These are phyloP conservation scores for Sarcophaga bullata DNA, from an alignment of 1,140 invertebrate genomes.

Conservation along the genomic window DNA sequence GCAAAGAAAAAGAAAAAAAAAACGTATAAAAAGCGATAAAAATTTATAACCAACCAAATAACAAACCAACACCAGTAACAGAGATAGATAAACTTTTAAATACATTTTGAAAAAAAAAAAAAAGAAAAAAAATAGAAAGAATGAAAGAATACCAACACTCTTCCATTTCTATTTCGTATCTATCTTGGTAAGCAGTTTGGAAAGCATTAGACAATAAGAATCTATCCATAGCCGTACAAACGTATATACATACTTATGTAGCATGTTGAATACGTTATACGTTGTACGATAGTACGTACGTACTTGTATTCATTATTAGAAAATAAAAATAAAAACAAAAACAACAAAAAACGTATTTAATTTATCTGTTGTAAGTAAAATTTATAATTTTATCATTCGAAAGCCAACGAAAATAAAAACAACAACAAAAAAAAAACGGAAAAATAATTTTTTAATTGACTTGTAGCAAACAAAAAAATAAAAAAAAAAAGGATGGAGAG, in stretches of 20 bases:
- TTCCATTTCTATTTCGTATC: background rate
- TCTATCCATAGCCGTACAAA: background rate
- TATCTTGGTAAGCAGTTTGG: background rate
- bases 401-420: too few relatives aligned
- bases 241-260: background rate
- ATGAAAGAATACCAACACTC: too few relatives aligned
- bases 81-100: slow-evolving; percentile 3
- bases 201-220: slow-evolving; percentile 20
- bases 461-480: too few relatives aligned
- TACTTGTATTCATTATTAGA: too few relatives aligned
- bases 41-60: slow-evolving; percentile 18
- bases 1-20: background rate
- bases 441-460: background rate
- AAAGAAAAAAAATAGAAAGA: background rate
- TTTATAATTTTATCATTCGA: background rate
- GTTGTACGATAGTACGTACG: too few relatives aligned
- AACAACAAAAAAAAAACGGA: too few relatives aligned
- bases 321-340: too few relatives aligned
- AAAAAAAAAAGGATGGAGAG: background rate
- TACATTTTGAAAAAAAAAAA: background rate
- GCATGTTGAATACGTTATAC: background rate
- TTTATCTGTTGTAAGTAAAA: background rate
- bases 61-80: background rate
- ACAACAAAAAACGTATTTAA: background rate
- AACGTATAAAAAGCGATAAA: background rate